Base-by-base conservation (phyloP, 1,140 invertebrate genomes). In the Spodoptera litura region DNA sequence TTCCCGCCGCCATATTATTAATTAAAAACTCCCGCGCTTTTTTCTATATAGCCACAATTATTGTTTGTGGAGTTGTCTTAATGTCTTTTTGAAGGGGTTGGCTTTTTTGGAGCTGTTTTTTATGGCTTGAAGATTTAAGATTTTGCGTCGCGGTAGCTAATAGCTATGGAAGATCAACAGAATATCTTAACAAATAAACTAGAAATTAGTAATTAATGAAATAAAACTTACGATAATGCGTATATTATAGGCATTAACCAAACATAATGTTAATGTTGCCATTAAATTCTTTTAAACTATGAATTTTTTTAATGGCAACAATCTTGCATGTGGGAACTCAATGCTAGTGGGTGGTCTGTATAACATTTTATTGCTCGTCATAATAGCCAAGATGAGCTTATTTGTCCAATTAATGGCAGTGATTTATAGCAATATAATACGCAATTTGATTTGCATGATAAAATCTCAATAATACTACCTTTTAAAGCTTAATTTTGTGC, bases 1-100 rank as follows among this genome's bases (percentile, higher is more conserved):
- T 90, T 91, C 88, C 83, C 78, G 85, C 66, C 86, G 87, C 89
- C 89, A 89, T 93, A 92, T 91, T 92, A 89, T 92, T 93, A 93
- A 93, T 92, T 92, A 93, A 92, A 80, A 91, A 88, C 80, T 81
- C 79, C 73, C 81, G 70, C 53, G 72, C 20, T 88, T 89, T 91
- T 73, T n/a, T n/a, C n/a, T n/a, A n/a, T n/a, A n/a, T n/a, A n/a
- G n/a, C n/a, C n/a, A n/a, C n/a, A n/a, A n/a, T n/a, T 56, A 91
- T 88, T 89, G 85, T 88, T 89, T 85, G 83, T 70, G 86, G 89
- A 88, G 86, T 88, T 91, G 87, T 87, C 87, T 86, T 87, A 85
- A 88, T 88, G 85, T 85, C 80, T 71, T 84, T 38, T 38, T 38
- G 35, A 38, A 38, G 35, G 78, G 62, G 68, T 71, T 83, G 83